Percentiles rank a stretch among this genome's conserved stretches.
Conservation (phyloP, 2,888 invertebrate genomes). For the Campaea margaritaria region DNA sequence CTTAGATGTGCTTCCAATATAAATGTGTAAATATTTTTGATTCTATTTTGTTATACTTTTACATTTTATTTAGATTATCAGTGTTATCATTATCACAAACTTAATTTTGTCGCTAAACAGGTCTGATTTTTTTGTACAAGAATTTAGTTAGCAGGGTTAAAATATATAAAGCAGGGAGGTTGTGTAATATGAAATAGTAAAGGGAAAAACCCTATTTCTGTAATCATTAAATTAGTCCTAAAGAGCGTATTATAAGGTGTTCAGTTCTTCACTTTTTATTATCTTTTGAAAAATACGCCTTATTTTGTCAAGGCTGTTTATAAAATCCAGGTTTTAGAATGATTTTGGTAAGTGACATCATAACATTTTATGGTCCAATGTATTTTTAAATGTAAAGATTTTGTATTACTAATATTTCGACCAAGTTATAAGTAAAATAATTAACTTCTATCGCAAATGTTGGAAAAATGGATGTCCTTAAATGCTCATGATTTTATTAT, state of each 20-base stretch:
- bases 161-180: constrained; percentile 6
- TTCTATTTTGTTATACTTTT: constrained; percentile 6
- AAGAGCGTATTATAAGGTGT: too few relatives aligned
- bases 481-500: too few relatives aligned
- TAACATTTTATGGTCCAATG: too few relatives aligned
- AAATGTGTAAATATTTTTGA: constrained; percentile 10
- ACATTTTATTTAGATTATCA: constrained; percentile 8
- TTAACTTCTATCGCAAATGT: too few relatives aligned
- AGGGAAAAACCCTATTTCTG: background rate
- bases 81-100: constrained; percentile 5
- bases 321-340: too few relatives aligned
- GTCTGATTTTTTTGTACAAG: constrained; percentile 33
- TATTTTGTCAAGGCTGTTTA: too few relatives aligned
- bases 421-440: too few relatives aligned
- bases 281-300: too few relatives aligned
- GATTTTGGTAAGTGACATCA: background rate
- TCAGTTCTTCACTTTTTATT: too few relatives aligned
- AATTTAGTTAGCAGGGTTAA: constrained; percentile 23
- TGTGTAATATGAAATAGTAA: background rate
- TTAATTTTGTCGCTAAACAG: constrained; percentile 19
- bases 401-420: too few relatives aligned
- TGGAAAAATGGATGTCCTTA: too few relatives aligned
- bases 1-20: background rate
- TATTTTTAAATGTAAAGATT: too few relatives aligned
- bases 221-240: background rate